Conservation (phyloP, 1,140 invertebrate species). For the Caenorhabditis latens region DNA sequence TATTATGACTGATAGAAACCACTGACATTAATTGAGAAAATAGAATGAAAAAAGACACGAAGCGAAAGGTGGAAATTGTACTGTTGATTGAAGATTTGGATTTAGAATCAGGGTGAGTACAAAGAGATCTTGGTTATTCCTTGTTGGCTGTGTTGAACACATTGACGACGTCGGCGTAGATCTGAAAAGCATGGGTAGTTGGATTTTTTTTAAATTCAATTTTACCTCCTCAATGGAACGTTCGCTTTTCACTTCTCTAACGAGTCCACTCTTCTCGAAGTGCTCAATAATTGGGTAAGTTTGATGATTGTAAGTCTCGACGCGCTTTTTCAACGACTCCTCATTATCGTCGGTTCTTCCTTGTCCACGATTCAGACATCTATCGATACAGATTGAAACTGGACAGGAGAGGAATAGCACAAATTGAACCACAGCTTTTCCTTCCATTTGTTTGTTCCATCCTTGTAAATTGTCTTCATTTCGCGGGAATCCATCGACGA, state of each 20-base stretch:
- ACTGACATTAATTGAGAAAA: too few relatives aligned
- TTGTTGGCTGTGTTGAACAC: not conserved
- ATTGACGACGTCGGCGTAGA: not conserved
- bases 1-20: too few relatives aligned
- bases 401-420: conserved; percentile 94
- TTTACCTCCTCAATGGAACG: conserved; percentile 80
- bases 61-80: too few relatives aligned
- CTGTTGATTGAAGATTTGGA: too few relatives aligned
- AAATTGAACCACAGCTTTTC: conserved; percentile 88
- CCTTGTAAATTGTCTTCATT: conserved; percentile 97
- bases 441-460: conserved; percentile 89
- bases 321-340: conserved; percentile 89
- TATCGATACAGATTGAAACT: conserved; percentile 86
- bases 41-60: too few relatives aligned
- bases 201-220: not conserved
- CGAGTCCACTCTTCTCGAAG: conserved; percentile 84
- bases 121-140: not conserved
- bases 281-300: conserved; percentile 93
- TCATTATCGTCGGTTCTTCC: conserved; percentile 94
- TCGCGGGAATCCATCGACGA: conserved; percentile 98
- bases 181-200: not conserved
- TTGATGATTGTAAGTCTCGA: conserved; percentile 89
- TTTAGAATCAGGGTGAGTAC: too few relatives aligned
- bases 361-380: conserved; percentile 90
- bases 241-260: conserved; percentile 86